These are phyloP conservation scores for Balearica regulorum DNA, from an alignment of 2,797 vertebrate genomes.

Conservation along the genomic window DNA sequence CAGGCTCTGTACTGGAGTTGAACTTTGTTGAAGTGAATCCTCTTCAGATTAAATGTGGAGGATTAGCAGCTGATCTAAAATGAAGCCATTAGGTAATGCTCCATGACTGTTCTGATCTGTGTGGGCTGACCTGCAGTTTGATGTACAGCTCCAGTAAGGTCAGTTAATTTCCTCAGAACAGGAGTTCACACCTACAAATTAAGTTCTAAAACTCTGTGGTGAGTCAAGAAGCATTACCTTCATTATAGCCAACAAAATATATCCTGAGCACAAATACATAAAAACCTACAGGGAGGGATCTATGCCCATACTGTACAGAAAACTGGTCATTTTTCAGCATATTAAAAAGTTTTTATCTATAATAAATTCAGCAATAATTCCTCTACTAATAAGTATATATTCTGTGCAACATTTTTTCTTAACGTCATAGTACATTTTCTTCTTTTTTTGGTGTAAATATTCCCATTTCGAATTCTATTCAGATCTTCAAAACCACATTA, in stretches of 20 bases:
- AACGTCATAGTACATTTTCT: neutral
- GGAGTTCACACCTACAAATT: neutral
- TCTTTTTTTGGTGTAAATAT: neutral
- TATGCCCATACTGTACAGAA: neutral
- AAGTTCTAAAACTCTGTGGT: neutral
- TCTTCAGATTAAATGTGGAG: accelerated
- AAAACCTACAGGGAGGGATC: neutral
- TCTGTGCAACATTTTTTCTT: neutral
- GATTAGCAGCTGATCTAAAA: neutral
- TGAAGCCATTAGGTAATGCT: neutral
- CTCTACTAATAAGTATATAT: neutral
- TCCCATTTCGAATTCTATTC: neutral
- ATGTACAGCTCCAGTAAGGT: neutral
- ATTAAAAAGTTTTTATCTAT: neutral
- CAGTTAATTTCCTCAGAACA: neutral
- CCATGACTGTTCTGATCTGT: neutral
- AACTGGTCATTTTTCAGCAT: neutral
- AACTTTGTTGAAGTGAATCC: neutral
- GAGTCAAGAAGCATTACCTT: neutral
- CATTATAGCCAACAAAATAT: neutral
- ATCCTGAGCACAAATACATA: neutral
- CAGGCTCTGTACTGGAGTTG: neutral
- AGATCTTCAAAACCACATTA: neutral
- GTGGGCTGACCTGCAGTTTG: neutral
- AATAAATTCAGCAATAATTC: neutral